Evolutionary conservation across 2,888 invertebrate species (phyloP), one percentile per base, ranked within the genome.

Genomic region (Andrena camellia): DNA sequence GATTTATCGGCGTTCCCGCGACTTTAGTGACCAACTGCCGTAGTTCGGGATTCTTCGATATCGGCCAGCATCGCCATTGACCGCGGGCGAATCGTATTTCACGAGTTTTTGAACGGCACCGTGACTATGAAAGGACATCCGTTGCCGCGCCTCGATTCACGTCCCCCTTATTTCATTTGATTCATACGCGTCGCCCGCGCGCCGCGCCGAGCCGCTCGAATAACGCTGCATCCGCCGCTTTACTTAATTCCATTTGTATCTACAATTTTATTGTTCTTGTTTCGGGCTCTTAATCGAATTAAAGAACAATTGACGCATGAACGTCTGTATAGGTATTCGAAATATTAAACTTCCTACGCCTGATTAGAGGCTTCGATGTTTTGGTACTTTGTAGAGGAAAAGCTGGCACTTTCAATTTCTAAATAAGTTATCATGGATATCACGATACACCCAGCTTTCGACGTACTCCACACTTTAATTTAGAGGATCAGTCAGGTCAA

Each of bases 71-170:
- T 84, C 84, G 75, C 50, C 72, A 79, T 83, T 79, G 63, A 72
- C 75, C 76, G 59, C 29, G 72, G 72, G 75, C 68, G 26, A 76
- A 75, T 79, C 84, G 84, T 84, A 84, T 83, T 83, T 84, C 84
- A 84, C 75, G 79, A 79, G 69, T 76, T 84, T 70, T 72, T 59
- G 71, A 83, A 83, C 78, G 52, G 60, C 70, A 42, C 20, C 64
- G 42, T 10, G 48, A 29, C 54, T 59, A 77, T 33, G 54, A 64
- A 31, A n/a, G 29, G 31, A 50, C 35, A 71, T 83, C 66, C 68
- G 74, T 79, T 83, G 73, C 76, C 70, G 50, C 50, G 26, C 17
- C 70, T 60, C 69, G 68, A 79, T 83, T 42, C 72, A 6, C 29
- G 66, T 73, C 73, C 69, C 64, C 57, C 74, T 84, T 73, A 80